Conservation (phyloP, 2,797 vertebrate genomes). For the Gadopsis bispinosus region DNA sequence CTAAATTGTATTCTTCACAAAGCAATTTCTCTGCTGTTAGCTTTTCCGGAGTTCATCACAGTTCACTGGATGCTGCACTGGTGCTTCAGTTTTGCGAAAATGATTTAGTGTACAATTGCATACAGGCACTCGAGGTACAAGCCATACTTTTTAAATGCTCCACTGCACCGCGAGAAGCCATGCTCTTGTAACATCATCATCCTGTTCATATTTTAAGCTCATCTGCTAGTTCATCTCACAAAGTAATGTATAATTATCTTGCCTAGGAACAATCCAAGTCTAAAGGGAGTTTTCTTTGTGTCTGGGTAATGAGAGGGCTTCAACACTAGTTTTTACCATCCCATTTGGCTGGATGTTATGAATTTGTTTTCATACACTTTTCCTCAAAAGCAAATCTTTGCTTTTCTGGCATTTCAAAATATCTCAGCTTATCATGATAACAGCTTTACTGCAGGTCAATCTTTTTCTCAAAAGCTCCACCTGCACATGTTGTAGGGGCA, state of each 20-base stretch:
- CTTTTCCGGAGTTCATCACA: slow-evolving; percentile 37
- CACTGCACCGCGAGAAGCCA: not conserved
- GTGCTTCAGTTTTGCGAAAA: slow-evolving; percentile 26
- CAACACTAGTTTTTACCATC: not conserved
- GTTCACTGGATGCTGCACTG: slow-evolving; percentile 26
- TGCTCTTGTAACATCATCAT: slow-evolving; percentile 24
- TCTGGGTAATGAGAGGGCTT: slow-evolving; percentile 12
- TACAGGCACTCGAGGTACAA: slow-evolving; percentile 16
- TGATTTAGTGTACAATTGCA: slow-evolving; percentile 10
- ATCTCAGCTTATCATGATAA: not conserved
- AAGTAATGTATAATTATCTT: slow-evolving; percentile 34
- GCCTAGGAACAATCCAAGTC: slow-evolving; percentile 17
- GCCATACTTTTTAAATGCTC: slow-evolving; percentile 11
- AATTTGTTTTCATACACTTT: not conserved
- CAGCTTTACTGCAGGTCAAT: not conserved
- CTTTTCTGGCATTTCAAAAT: not conserved
- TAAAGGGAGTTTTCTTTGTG: not conserved
- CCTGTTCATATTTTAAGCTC: slow-evolving; percentile 16
- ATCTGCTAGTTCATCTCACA: slow-evolving; percentile 14
- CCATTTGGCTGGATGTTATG: not conserved
- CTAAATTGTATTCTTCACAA: slow-evolving; percentile 31
- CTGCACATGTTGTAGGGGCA: not conserved
- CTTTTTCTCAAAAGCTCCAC: not conserved
- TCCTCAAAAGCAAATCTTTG: not conserved
- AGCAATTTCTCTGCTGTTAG: slow-evolving; percentile 43